These are phyloP conservation scores for Priocnemis perturbator DNA, from an alignment of 2,888 invertebrate species.

Conservation along the genomic window DNA sequence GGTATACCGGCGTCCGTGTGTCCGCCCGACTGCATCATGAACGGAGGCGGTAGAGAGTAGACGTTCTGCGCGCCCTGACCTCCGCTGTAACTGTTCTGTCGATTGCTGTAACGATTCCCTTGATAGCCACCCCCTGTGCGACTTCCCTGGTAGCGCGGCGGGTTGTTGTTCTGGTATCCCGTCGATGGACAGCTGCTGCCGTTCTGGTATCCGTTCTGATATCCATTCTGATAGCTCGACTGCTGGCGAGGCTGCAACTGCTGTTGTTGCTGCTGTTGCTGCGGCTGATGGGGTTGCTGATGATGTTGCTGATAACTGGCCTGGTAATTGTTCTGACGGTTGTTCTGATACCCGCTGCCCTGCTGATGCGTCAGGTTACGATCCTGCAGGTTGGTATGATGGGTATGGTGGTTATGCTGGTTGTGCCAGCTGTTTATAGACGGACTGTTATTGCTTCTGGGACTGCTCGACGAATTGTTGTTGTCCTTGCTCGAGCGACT, in stretches of 20 bases:
- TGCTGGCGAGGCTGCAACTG: slow-evolving; percentile 75
- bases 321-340: slow-evolving; percentile 77
- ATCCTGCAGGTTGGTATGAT: slow-evolving; percentile 53
- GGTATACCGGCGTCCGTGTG: slow-evolving; percentile 76
- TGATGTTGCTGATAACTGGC: slow-evolving; percentile 77
- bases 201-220: slow-evolving; percentile 74
- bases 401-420: slow-evolving; percentile 70
- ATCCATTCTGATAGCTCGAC: slow-evolving; percentile 74
- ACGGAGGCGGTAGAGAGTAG: slow-evolving; percentile 75
- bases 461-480: slow-evolving; percentile 73
- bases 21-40: slow-evolving; percentile 75
- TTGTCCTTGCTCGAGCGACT: slow-evolving; percentile 67
- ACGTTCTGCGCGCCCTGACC: slow-evolving; percentile 65
- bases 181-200: slow-evolving; percentile 50
- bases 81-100: slow-evolving; percentile 57
- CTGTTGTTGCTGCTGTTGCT: slow-evolving; percentile 67
- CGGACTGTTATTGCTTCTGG: slow-evolving; percentile 73
- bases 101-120: slow-evolving; percentile 65
- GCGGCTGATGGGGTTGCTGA: slow-evolving; percentile 65
- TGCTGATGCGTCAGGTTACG: slow-evolving; percentile 77
- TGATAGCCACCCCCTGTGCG: slow-evolving; percentile 59
- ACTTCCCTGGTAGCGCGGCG: slow-evolving; percentile 64
- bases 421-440: slow-evolving; percentile 79
- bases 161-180: slow-evolving; percentile 60
- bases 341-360: slow-evolving; percentile 78